Conservation (phyloP, 2,797 vertebrate genomes). For the Muscicapa striata region DNA sequence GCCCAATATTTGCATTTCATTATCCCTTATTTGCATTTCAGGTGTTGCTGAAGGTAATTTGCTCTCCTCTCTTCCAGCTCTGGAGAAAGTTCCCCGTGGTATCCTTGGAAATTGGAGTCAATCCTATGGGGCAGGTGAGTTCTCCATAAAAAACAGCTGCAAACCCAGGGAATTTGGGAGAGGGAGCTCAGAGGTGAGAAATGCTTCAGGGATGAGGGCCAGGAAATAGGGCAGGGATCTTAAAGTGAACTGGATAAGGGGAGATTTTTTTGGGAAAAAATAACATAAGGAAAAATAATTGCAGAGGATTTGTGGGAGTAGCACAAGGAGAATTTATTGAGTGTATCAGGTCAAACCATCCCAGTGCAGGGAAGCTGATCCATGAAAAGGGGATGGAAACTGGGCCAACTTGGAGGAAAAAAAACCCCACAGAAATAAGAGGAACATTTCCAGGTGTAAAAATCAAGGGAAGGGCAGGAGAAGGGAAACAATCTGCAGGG, state of each 20-base stretch:
- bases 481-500: neutral
- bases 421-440: neutral
- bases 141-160: neutral
- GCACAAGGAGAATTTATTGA: neutral
- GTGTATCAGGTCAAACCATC: neutral
- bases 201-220: neutral
- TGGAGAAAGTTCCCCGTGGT: neutral
- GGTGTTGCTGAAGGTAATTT: neutral
- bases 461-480: neutral
- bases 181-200: neutral
- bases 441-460: neutral
- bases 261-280: neutral
- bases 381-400: neutral
- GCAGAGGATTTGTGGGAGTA: neutral
- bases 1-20: slow-evolving; percentile 36
- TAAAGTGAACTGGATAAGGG: neutral
- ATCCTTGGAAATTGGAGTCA: neutral
- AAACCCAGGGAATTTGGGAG: neutral
- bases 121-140: neutral
- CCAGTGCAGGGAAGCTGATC: neutral
- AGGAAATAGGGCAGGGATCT: neutral
- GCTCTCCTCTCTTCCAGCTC: neutral
- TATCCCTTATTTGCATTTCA: slow-evolving; percentile 10
- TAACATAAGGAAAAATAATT: neutral
- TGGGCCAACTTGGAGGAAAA: neutral